Conservation (phyloP, 2,113 vertebrate species). For the Clupea harengus region DNA sequence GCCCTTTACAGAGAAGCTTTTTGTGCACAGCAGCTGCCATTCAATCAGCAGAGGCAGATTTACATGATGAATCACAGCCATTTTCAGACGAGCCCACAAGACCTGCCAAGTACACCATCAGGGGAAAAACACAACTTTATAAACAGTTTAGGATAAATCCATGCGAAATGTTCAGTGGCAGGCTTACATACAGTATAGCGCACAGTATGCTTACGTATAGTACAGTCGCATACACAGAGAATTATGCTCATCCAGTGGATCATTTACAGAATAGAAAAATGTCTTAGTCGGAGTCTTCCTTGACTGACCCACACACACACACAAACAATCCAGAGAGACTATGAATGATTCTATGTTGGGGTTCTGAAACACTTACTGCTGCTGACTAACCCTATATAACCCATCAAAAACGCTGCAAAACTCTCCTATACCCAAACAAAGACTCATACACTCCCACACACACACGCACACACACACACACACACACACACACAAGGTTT, state of each 20-base stretch:
- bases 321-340: too few species aligned
- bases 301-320: neutral
- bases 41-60: constrained; percentile 55
- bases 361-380: neutral
- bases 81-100: constrained; percentile 52
- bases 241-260: neutral
- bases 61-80: constrained; percentile 60
- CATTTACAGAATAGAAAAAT: neutral
- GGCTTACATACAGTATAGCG: too few species aligned
- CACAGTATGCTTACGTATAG: too few species aligned
- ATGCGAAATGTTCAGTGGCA: too few species aligned
- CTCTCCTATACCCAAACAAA: neutral
- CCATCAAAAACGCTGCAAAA: neutral
- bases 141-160: too few species aligned
- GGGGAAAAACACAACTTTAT: neutral
- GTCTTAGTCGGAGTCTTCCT: too few species aligned
- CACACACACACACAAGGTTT: neutral
- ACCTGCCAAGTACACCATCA: neutral
- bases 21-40: constrained; percentile 48
- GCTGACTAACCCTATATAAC: neutral
- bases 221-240: neutral
- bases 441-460: too few species aligned
- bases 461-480: too few species aligned
- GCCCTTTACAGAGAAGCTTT: constrained; percentile 22
- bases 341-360: neutral